Base-by-base conservation (phyloP, 2,113 vertebrate genomes). In the Labeo rohita region DNA sequence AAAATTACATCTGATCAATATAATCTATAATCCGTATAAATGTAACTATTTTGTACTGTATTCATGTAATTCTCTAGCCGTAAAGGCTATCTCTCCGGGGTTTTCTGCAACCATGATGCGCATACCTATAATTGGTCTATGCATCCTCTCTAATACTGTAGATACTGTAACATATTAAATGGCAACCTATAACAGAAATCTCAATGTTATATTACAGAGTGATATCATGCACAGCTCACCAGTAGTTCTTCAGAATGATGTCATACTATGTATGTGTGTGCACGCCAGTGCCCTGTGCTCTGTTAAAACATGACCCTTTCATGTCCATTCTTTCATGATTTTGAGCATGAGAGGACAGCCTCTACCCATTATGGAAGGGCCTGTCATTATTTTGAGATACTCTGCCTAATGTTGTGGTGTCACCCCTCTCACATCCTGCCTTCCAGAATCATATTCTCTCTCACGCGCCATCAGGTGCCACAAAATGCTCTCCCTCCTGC, bases 271-370 rank as follows among this genome's bases (percentile, higher is more conserved):
- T 45, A 21, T 18, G 16, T 80, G 76, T 47, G 34, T 54, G 56
- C 54, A 45, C 15, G 50, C 28, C 9, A n/a, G 39, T 52, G 43
- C 75, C 75, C 52, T 59, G 56, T 83, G 77, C 54, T 49, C 52
- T 76, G 82, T 83, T 76, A 87, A 50, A 83, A 77, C 80, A 54
- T 43, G 80, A 89, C 83, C 63, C 83, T 86, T 83, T 89, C 84
- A 88, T 59, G 79, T 87, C 74, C 52, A 76, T 63, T 82, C 81
- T 76, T 87, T 78, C 36, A 72, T 87, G 61, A 73, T 87, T 89
- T 77, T 28, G 34, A 84, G 63, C 76, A 84, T 28, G 52, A 77
- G 18, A 85, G 61, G 68, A 76, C 80, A 87, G 84, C 43, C 86
- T 72, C 75, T 54, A 59, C 18, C 85, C 80, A 85, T 89, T 81